Evolutionary conservation across 2,113 vertebrate species (phyloP).

Genomic region (Alethe castanea): DNA sequence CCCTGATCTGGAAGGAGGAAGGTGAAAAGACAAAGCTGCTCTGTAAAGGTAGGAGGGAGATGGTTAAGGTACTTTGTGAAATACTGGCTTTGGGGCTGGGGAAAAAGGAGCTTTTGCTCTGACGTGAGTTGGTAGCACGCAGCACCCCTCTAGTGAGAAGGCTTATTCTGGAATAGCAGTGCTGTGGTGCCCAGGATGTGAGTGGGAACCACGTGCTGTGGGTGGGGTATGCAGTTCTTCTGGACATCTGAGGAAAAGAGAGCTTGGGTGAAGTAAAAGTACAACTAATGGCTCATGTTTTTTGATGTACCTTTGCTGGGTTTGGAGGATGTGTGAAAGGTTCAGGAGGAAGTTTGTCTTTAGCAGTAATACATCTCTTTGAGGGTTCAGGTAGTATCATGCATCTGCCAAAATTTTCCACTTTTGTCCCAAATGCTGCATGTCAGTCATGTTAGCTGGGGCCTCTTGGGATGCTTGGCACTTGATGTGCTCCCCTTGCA

Average conservation of each 20-base stretch:
- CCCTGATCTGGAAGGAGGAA: neutral
- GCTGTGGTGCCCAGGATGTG: neutral
- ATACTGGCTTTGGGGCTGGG: neutral
- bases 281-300: neutral
- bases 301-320: neutral
- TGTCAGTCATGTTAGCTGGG: neutral
- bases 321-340: neutral
- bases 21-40: neutral
- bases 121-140: neutral
- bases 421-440: neutral
- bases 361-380: neutral
- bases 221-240: neutral
- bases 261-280: fast-evolving
- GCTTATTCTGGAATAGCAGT: neutral
- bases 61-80: neutral
- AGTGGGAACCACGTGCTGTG: neutral
- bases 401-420: neutral
- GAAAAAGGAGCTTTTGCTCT: neutral
- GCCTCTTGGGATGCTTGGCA: neutral
- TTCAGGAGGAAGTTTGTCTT: neutral
- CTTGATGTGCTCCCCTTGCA: neutral
- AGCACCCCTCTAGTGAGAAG: neutral
- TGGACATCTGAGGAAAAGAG: fast-evolving
- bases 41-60: neutral
- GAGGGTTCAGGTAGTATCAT: neutral